phyloP scores from a whole-genome alignment of 2,888 invertebrate genomes.

The Biston stratarius region DNA sequence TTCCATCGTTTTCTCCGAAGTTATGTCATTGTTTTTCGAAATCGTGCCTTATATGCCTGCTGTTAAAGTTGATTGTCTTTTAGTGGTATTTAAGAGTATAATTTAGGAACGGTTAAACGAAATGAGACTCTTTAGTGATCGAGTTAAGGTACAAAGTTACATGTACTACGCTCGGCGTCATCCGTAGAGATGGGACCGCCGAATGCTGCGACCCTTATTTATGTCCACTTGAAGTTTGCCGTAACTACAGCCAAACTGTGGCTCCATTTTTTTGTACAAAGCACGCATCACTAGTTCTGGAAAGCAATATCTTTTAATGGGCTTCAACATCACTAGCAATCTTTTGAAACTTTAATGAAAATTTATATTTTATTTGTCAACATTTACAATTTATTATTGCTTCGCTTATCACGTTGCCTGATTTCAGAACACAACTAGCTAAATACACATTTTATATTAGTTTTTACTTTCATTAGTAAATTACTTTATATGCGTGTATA shows the following conservation, averaged over 20 bases:
- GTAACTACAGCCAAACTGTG: slow-evolving; percentile 71
- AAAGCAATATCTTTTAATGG: slow-evolving; percentile 61
- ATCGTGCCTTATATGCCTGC: slow-evolving; percentile 58
- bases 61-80: slow-evolving; percentile 66
- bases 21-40: slow-evolving; percentile 56
- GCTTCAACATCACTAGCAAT: slow-evolving; percentile 46
- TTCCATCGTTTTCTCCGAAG: slow-evolving; percentile 63
- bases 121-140: slow-evolving; percentile 19
- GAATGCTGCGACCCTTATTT: slow-evolving; percentile 84
- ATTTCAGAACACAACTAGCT: not conserved
- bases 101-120: slow-evolving; percentile 16
- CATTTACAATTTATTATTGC: not conserved
- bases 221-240: slow-evolving; percentile 83
- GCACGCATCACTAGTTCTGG: slow-evolving; percentile 61
- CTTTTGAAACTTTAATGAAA: slow-evolving; percentile 37
- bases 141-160: slow-evolving; percentile 50
- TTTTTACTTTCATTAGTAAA: too few relatives aligned
- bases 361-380: slow-evolving; percentile 1
- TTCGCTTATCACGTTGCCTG: slow-evolving; percentile 1
- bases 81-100: slow-evolving; percentile 59
- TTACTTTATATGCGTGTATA: too few relatives aligned
- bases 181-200: slow-evolving; percentile 77
- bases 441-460: not conserved
- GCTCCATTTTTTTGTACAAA: slow-evolving; percentile 67
- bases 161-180: slow-evolving; percentile 53